phyloP scores from a whole-genome alignment of 2,113 vertebrate species.

The Gnathonemus echidnorhynchus region DNA sequence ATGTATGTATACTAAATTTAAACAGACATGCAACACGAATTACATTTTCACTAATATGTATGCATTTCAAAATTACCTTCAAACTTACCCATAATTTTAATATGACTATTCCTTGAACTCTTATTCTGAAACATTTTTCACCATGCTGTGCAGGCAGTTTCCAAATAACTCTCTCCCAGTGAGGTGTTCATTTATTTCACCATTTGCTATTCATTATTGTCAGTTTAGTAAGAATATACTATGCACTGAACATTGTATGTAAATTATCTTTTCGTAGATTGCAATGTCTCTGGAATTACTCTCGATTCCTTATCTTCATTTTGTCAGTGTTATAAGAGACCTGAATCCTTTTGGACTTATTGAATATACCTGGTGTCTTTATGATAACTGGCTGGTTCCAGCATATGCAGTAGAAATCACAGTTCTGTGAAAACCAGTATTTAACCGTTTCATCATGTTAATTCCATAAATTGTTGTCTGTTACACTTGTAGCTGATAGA shows the following conservation, averaged over 20 bases:
- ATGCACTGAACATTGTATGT: background rate
- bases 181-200: background rate
- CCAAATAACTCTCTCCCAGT: background rate
- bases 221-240: background rate
- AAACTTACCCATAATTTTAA: conserved; percentile 19
- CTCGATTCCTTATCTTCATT: background rate
- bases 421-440: background rate
- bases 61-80: conserved; percentile 19
- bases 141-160: background rate
- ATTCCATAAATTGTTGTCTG: background rate
- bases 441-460: background rate
- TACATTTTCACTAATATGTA: background rate
- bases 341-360: background rate
- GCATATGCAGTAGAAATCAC: background rate
- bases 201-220: background rate
- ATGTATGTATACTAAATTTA: background rate
- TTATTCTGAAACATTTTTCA: background rate
- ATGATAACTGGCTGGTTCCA: background rate
- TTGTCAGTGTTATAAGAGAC: background rate
- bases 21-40: conserved; percentile 2
- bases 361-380: background rate
- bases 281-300: background rate
- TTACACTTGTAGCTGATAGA: background rate
- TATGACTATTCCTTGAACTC: conserved; percentile 7
- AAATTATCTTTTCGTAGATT: background rate